A percentile compares a stretch with the other conserved stretches of the same genome.
phyloP scores from a whole-genome alignment of 2,888 invertebrate genomes.

The Amaurobius ferox region DNA sequence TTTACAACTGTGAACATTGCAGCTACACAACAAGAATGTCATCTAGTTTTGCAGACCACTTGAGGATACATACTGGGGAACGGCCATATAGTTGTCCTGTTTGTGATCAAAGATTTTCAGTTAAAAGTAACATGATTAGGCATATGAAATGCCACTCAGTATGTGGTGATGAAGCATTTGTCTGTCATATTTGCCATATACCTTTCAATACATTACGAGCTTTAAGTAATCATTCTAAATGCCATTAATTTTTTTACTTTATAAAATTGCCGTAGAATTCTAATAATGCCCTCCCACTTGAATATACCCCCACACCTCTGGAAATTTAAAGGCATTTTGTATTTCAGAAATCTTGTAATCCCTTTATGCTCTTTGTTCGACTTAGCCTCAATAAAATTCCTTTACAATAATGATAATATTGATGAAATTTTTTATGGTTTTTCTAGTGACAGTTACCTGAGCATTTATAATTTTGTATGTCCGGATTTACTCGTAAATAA shows the following conservation, averaged over 20 bases:
- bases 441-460: no score
- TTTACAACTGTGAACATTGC: conserved; percentile 25
- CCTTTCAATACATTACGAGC: neutral
- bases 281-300: no score
- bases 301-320: no score
- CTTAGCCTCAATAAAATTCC: no score
- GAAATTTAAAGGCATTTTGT: no score
- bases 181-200: neutral
- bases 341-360: no score
- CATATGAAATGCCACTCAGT: neutral
- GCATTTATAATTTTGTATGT: no score
- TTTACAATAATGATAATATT: no score
- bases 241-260: neutral
- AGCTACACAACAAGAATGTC: neutral
- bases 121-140: conserved; percentile 19
- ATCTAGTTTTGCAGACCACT: conserved; percentile 15
- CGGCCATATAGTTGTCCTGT: neutral
- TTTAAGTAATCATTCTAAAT: neutral
- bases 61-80: conserved; percentile 32
- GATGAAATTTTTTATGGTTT: no score
- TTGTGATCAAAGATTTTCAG: conserved; percentile 28
- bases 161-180: neutral
- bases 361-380: no score
- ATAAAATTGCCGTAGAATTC: no score
- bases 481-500: no score